A percentile compares a stretch with the other conserved stretches of the same genome.
These are phyloP conservation scores for Parazoanthus atlanticus DNA, from an alignment of 92 coral and sea anemone species.

Conservation along the genomic window DNA sequence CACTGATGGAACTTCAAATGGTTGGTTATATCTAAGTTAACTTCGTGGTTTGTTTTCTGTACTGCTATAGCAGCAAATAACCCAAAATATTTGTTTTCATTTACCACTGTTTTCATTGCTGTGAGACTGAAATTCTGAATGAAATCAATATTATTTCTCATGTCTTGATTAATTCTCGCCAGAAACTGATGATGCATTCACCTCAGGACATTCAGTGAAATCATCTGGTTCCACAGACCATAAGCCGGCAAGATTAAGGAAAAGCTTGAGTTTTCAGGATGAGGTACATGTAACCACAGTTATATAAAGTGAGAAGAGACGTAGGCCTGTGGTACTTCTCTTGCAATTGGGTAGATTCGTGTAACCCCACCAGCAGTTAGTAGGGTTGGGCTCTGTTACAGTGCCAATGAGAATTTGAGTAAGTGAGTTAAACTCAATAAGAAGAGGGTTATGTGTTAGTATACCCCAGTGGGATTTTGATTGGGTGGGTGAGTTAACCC, in stretches of 20 bases:
- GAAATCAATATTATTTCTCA: background rate
- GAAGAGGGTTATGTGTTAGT: too few species aligned
- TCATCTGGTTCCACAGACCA: conserved; percentile 17
- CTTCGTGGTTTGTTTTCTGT: background rate
- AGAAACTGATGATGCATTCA: conserved; percentile 20
- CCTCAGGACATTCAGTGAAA: conserved; percentile 17
- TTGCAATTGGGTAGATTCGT: background rate
- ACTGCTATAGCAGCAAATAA: background rate
- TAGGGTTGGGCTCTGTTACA: too few species aligned
- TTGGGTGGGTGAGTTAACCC: too few species aligned
- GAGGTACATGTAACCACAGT: background rate
- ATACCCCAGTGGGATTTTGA: too few species aligned
- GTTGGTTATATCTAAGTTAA: conserved; percentile 18
- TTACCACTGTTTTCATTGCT: background rate
- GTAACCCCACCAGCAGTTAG: too few species aligned
- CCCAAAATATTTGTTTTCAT: background rate
- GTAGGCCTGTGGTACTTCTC: too few species aligned
- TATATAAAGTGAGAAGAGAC: background rate
- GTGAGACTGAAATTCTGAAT: background rate
- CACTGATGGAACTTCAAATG: conserved; percentile 60
- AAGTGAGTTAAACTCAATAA: too few species aligned
- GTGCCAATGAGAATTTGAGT: too few species aligned
- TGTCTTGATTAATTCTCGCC: background rate
- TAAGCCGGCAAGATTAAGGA: conserved; percentile 41
- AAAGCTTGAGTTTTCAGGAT: conserved; percentile 56